These are phyloP conservation scores for Lacerta bilineata DNA, from an alignment of 2,797 vertebrate species.

Conservation along the genomic window DNA sequence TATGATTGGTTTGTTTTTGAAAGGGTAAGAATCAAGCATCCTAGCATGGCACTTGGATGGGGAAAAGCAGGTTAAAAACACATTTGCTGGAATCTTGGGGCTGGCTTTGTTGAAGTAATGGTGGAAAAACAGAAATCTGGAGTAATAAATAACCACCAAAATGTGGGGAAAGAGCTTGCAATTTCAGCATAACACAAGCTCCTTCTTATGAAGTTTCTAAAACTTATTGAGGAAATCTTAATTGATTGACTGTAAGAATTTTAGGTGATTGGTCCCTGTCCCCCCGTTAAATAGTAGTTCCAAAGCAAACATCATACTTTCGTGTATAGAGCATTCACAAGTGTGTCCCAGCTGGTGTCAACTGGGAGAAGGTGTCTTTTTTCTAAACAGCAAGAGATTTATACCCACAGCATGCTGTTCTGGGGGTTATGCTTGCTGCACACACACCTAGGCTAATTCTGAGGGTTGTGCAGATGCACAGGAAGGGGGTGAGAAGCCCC, in stretches of 20 bases:
- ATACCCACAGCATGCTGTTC: neutral
- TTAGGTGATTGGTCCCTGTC: neutral
- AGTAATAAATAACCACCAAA: slow-evolving; percentile 53
- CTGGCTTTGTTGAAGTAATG: slow-evolving; percentile 8
- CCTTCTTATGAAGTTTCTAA: neutral
- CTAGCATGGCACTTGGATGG: slow-evolving; percentile 1
- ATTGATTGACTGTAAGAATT: neutral
- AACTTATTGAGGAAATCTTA: neutral
- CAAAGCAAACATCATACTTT: neutral
- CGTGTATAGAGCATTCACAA: neutral
- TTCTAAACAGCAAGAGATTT: neutral
- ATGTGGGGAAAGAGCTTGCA: slow-evolving; percentile 24
- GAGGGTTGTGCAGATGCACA: too few species aligned
- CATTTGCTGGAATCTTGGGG: slow-evolving; percentile 39
- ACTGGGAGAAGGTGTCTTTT: neutral
- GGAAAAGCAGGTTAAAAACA: slow-evolving; percentile 15
- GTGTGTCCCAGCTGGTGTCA: neutral
- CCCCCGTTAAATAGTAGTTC: neutral
- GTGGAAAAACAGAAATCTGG: slow-evolving; percentile 39
- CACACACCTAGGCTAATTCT: too few species aligned
- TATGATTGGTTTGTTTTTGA: neutral
- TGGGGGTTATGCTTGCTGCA: too few species aligned
- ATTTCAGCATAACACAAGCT: slow-evolving; percentile 31
- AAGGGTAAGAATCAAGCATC: neutral
- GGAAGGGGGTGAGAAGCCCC: too few species aligned